Evolutionary conservation across 2,888 invertebrate genomes (phyloP), one percentile per base, ranked within the genome.

Genomic region (Morinoia aosen): DNA sequence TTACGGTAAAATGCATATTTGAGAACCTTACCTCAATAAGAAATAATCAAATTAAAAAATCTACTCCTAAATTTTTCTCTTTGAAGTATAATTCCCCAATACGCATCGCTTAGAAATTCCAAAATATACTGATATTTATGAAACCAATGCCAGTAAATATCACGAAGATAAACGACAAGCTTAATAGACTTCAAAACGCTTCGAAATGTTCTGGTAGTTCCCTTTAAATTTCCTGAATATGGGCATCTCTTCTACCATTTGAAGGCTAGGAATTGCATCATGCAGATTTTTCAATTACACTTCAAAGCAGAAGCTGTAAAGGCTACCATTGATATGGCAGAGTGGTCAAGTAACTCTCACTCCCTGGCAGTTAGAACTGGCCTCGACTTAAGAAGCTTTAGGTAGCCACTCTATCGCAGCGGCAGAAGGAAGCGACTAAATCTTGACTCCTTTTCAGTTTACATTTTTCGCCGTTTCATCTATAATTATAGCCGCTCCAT

Each of bases 231-330:
- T 76, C 76, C 19, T 76, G 25, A 76, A 76, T 76, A 76, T 90
- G 39, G 90, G 39, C 48, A 90, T 90, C 48, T 90, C 90, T 64
- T 33, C 33, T 19, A 14, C 16, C 48, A 90, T 90, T 90, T 90
- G 90, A 39, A 40, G 39, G 16, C 16, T 48, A 14, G 90, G 48
- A 90, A 90, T 14, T 90, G 19, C 48, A 90, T 90, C 40, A 90
- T 90, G 90, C 90, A 90, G 90, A 90, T 90, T 90, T 90, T 90
- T 90, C 90, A 90, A 90, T 90, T 90, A 48, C 90, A 39, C 40
- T 90, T 90, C 90, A 90, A 90, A 40, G 90, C 90, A 90, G 90
- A 90, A 19, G 90, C 90, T 48, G 90, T 90, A 16, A 39, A 48
- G 19, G 90, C 16, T 40, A 12, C 90, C 90, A 90, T 90, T 90